Conservation (phyloP, 2,797 vertebrate genomes). For the Clarias pachynema region DNA sequence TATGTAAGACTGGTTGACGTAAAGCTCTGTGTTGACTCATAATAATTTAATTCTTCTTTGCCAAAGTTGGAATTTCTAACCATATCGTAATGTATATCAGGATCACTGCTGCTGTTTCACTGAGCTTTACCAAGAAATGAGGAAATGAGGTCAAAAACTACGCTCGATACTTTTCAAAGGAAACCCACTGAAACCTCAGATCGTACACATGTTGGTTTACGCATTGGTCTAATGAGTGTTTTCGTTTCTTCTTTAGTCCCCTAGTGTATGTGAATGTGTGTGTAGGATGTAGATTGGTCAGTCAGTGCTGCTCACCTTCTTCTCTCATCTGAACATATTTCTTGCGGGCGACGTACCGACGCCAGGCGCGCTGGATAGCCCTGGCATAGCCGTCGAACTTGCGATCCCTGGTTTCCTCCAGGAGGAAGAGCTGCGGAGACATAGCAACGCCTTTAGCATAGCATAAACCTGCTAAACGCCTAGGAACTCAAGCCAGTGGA, state of each 20-base stretch:
- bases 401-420: conserved; percentile 95
- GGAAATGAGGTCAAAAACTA: conserved; percentile 22
- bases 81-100: too few species aligned
- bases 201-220: background rate
- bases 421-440: conserved; percentile 84
- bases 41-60: background rate
- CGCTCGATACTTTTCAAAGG: background rate
- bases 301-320: conserved; percentile 79
- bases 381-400: conserved; percentile 95
- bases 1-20: too few species aligned
- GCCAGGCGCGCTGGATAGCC: conserved; percentile 94
- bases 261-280: background rate
- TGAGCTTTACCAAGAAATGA: background rate
- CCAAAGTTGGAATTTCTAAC: background rate
- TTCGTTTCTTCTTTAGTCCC: conserved; percentile 10
- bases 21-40: background rate
- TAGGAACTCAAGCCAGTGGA: background rate
- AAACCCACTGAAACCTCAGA: conserved; percentile 37
- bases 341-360: conserved; percentile 89
- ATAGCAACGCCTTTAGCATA: background rate
- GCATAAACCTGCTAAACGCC: background rate
- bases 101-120: too few species aligned
- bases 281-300: background rate
- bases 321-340: conserved; percentile 98
- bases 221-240: conserved; percentile 5